These are phyloP conservation scores for Drosophila borborema DNA, from an alignment of 2,888 invertebrate species.

Conservation along the genomic window DNA sequence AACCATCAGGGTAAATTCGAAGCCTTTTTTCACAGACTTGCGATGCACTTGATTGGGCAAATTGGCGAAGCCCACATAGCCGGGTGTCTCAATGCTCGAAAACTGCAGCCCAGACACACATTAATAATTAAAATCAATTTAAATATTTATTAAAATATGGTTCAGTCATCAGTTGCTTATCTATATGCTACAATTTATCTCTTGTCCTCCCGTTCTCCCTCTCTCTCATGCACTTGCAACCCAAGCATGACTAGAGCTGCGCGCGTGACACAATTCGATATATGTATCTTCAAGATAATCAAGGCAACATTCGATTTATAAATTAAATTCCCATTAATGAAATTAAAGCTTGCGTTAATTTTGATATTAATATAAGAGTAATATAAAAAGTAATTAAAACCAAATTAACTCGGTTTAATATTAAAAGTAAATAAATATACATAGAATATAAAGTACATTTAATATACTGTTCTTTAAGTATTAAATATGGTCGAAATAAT, in stretches of 20 bases:
- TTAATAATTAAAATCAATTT: conserved; percentile 25
- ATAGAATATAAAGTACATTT: not conserved
- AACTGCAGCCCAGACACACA: conserved; percentile 87
- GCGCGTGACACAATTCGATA: conserved; percentile 6
- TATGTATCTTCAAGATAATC: not conserved
- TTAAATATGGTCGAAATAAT: not conserved
- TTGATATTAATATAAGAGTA: not conserved
- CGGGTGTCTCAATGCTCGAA: conserved; percentile 93
- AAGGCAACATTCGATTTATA: not conserved
- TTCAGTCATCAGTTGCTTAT: conserved; percentile 25
- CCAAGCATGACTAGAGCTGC: conserved; percentile 6
- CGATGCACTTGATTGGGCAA: conserved; percentile 98
- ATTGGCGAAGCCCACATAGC: conserved; percentile 93
- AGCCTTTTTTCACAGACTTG: conserved; percentile 98
- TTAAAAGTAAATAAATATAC: not conserved
- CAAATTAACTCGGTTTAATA: not conserved
- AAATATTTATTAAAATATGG: conserved; percentile 26
- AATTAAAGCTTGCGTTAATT: not conserved
- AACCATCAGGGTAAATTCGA: conserved; percentile 99
- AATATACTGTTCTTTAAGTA: not conserved
- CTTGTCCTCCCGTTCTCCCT: not conserved
- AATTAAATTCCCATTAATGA: not conserved
- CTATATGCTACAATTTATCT: conserved; percentile 9
- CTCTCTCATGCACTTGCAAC: conserved; percentile 5
- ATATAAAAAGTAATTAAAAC: not conserved